A percentile compares a stretch with the other conserved stretches of the same genome.
phyloP scores from a whole-genome alignment of 2,113 vertebrate species.

The Rhinopomastus cyanomelas region DNA sequence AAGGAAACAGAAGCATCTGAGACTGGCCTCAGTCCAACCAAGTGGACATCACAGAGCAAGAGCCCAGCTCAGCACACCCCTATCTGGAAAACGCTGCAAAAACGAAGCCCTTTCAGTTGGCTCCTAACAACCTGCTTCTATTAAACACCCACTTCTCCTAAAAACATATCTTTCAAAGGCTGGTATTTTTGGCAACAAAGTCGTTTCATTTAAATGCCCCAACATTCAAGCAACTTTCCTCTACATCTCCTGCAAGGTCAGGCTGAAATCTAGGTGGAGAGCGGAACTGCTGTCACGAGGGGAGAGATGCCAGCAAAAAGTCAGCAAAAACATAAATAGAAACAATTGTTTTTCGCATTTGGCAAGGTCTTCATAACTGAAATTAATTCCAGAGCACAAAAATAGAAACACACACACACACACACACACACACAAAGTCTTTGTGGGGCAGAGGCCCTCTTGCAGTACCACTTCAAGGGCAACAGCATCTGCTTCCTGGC shows the following conservation, averaged over 20 bases:
- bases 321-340: constrained; percentile 79
- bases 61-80: background rate
- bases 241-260: constrained; percentile 35
- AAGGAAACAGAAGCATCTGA: background rate
- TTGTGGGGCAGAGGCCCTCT: constrained; percentile 34
- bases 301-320: constrained; percentile 68
- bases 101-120: background rate
- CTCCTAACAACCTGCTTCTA: constrained; percentile 5
- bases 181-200: background rate
- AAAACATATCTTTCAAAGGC: background rate
- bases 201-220: background rate
- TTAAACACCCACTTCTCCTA: background rate
- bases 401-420: constrained; percentile 46
- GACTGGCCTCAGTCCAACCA: background rate
- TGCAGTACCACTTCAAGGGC: background rate
- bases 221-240: constrained; percentile 44
- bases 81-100: background rate
- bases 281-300: constrained; percentile 55
- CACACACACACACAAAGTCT: constrained; percentile 25
- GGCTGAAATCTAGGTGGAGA: constrained; percentile 64
- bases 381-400: constrained; percentile 75
- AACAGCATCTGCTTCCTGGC: constrained; percentile 16
- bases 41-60: background rate
- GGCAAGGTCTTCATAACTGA: constrained; percentile 71
- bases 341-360: constrained; percentile 77